Evolutionary conservation across 2,113 vertebrate genomes (phyloP).

Genomic region (Sinocyclocheilus maitianheensis): DNA sequence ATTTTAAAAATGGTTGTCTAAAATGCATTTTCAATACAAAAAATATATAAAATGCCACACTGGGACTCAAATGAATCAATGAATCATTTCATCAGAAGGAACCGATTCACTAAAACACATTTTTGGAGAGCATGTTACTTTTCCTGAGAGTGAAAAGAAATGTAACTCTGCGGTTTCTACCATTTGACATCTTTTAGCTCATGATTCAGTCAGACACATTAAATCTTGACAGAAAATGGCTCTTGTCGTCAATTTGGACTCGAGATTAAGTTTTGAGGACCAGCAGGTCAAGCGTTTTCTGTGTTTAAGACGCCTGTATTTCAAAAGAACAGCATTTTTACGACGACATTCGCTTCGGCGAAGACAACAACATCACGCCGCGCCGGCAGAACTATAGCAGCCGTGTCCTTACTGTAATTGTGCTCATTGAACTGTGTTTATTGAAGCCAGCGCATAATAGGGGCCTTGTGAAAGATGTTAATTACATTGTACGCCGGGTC

Average conservation of each 20-base stretch:
- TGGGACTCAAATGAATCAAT: too few species aligned
- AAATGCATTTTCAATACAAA: too few species aligned
- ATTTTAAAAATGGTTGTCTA: too few species aligned
- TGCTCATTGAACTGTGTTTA: slow-evolving; percentile 69
- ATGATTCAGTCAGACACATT: too few species aligned
- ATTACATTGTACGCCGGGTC: slow-evolving; percentile 65
- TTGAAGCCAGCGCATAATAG: slow-evolving; percentile 65
- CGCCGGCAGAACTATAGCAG: not conserved
- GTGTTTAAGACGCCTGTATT: not conserved
- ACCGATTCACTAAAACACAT: too few species aligned
- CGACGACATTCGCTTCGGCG: not conserved
- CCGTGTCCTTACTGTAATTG: slow-evolving; percentile 65
- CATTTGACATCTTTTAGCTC: too few species aligned
- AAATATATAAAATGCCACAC: too few species aligned
- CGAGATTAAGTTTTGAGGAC: not conserved
- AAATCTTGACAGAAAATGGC: too few species aligned
- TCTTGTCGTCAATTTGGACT: not conserved
- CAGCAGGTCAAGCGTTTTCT: not conserved
- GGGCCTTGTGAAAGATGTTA: slow-evolving; percentile 66
- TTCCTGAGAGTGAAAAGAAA: not conserved
- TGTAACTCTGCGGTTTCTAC: not conserved
- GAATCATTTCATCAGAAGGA: too few species aligned
- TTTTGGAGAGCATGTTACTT: not conserved
- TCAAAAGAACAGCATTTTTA: not conserved
- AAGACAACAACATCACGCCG: slow-evolving; percentile 36